These are phyloP conservation scores for Drosophila mercatorum DNA, from an alignment of 2,888 invertebrate genomes.

Conservation along the genomic window DNA sequence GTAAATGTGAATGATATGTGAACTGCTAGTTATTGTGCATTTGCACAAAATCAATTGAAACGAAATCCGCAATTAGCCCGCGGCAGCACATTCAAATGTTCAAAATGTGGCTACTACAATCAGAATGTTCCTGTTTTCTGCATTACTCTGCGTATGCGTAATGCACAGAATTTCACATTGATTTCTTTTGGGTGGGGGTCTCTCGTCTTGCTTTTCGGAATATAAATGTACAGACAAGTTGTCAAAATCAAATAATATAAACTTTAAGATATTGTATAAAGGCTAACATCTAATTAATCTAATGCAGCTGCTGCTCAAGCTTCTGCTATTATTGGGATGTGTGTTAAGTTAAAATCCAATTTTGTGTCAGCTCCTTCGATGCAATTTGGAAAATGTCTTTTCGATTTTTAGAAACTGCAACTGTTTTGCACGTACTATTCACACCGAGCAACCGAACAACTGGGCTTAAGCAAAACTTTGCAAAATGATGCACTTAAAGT, in stretches of 20 bases:
- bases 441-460: slow-evolving; percentile 17
- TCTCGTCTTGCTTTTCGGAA: background rate
- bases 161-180: background rate
- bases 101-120: slow-evolving; percentile 11
- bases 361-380: slow-evolving; percentile 18
- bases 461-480: slow-evolving; percentile 52
- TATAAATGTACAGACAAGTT: background rate
- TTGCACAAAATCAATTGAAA: slow-evolving; percentile 66
- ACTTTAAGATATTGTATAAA: background rate
- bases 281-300: background rate
- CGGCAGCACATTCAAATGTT: slow-evolving; percentile 9
- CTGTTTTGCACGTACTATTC: slow-evolving; percentile 56
- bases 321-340: slow-evolving; percentile 1
- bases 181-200: background rate
- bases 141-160: slow-evolving; percentile 14
- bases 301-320: background rate
- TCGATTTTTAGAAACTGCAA: slow-evolving; percentile 34
- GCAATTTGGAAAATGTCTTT: slow-evolving; percentile 48
- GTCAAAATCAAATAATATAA: too few species aligned
- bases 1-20: slow-evolving; percentile 33
- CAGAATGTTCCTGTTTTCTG: background rate
- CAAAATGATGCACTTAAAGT: slow-evolving; percentile 75
- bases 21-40: slow-evolving; percentile 28
- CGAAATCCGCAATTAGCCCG: slow-evolving; percentile 36
- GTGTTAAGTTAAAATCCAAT: slow-evolving; percentile 17